phyloP scores from a whole-genome alignment of 2,888 invertebrate genomes.

The Eremobia ochroleuca region DNA sequence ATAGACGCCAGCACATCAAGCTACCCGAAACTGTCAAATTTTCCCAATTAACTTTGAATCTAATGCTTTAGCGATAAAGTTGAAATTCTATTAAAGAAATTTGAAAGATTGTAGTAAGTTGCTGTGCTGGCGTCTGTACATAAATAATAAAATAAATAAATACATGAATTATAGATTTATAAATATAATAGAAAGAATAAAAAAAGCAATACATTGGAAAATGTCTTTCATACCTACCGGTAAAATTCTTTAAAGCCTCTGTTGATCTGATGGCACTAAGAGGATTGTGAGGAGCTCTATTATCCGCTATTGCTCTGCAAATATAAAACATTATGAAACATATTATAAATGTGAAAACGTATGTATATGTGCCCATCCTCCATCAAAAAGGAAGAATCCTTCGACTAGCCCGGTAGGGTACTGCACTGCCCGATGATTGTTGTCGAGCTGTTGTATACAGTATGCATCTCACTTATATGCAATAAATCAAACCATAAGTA shows the following conservation, averaged over 20 bases:
- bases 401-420: not conserved
- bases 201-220: not conserved
- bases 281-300: conserved; percentile 57
- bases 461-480: too few species aligned
- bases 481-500: too few species aligned
- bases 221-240: conserved; percentile 59
- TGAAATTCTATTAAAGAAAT: too few species aligned
- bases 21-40: too few species aligned
- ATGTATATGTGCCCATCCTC: not conserved
- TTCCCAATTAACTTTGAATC: too few species aligned
- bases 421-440: not conserved
- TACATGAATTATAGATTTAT: not conserved
- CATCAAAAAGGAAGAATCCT: not conserved
- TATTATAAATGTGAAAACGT: not conserved
- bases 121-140: too few species aligned
- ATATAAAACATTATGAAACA: not conserved
- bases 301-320: conserved; percentile 78
- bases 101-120: too few species aligned
- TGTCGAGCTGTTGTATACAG: not conserved
- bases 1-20: too few species aligned
- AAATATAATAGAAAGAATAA: not conserved
- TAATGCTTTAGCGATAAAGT: too few species aligned
- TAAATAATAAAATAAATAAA: too few species aligned
- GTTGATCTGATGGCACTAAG: conserved; percentile 45
- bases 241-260: conserved; percentile 70